Conservation (phyloP, 2,888 invertebrate species). For the Epirrhoe alternata region DNA sequence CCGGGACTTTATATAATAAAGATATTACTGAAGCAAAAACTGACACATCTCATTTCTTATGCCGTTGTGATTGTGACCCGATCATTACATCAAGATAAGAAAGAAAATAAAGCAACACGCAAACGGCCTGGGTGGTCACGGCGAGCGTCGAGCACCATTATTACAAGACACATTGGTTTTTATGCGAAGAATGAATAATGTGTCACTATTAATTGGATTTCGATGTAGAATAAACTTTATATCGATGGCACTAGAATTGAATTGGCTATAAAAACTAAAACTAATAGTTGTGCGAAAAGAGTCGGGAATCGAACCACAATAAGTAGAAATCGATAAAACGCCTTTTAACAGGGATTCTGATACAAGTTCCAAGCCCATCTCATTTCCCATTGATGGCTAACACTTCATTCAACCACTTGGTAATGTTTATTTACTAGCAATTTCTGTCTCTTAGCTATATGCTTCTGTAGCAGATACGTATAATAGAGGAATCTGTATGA, state of each 20-base stretch:
- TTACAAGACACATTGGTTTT: conserved; percentile 49
- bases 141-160: conserved; percentile 61
- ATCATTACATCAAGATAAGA: conserved; percentile 72
- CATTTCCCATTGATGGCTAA: not conserved
- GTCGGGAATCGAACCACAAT: not conserved
- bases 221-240: conserved; percentile 14
- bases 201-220: conserved; percentile 5
- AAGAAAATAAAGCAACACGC: conserved; percentile 70
- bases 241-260: not conserved
- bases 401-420: not conserved
- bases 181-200: conserved; percentile 19
- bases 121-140: conserved; percentile 74
- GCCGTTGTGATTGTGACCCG: conserved; percentile 53
- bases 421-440: conserved; percentile 1
- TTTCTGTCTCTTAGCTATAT: not conserved
- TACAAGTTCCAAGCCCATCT: not conserved
- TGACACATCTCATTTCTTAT: conserved; percentile 50
- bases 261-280: not conserved
- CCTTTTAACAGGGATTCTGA: not conserved
- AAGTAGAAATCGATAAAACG: not conserved
- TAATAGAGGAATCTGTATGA: conserved; percentile 32
- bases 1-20: not conserved
- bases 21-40: conserved; percentile 24
- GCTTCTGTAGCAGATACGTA: not conserved
- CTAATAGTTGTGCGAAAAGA: not conserved